phyloP scores from a whole-genome alignment of 2,113 vertebrate species.

The Procavia capensis region DNA sequence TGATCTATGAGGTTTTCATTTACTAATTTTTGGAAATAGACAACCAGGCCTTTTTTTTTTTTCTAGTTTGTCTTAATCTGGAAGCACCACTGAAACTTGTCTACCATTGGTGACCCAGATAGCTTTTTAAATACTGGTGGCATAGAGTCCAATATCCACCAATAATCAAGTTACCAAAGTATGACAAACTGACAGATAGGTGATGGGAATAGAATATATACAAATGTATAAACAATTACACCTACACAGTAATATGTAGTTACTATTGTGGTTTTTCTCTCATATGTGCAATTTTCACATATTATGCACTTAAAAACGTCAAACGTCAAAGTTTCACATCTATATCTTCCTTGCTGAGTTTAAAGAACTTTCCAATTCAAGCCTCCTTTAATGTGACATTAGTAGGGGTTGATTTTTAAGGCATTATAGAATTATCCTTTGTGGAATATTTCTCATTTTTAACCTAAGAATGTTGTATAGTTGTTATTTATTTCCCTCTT shows the following conservation, averaged over 20 bases:
- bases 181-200: not conserved
- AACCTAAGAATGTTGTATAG: not conserved
- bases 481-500: not conserved
- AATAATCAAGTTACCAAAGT: not conserved
- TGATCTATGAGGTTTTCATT: not conserved
- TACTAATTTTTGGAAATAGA: not conserved
- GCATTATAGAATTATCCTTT: not conserved
- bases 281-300: not conserved
- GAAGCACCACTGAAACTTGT: not conserved
- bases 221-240: not conserved
- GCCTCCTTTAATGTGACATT: not conserved
- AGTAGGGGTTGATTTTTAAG: not conserved
- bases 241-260: not conserved
- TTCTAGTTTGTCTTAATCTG: not conserved
- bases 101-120: not conserved
- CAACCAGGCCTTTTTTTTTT: not conserved
- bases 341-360: not conserved
- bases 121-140: not conserved
- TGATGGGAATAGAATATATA: no score
- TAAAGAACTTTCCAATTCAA: not conserved
- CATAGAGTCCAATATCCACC: not conserved
- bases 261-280: not conserved
- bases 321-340: not conserved
- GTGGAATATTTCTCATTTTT: not conserved
- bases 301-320: slow-evolving; percentile 7